A percentile compares a stretch with the other conserved stretches of the same genome.
phyloP scores from a whole-genome alignment of 2,797 vertebrate species.

The Typhlichthys subterraneus region DNA sequence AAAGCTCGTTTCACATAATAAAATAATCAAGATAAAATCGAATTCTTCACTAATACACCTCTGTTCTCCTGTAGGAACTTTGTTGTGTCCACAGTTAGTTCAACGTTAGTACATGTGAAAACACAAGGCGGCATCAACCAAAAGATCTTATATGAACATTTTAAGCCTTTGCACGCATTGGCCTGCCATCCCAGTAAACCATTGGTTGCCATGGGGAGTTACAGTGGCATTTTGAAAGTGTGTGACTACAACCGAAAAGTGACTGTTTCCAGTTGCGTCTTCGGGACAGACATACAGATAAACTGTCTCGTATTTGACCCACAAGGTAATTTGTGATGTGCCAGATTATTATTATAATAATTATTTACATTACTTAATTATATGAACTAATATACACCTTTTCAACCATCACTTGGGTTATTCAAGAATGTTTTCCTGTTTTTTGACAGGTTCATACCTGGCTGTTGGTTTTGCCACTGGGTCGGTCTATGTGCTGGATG shows the following conservation, averaged over 20 bases:
- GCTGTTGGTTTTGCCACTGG: slow-evolving; percentile 88
- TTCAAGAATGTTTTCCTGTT: slow-evolving; percentile 18
- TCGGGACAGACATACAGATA: slow-evolving; percentile 74
- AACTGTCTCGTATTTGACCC: slow-evolving; percentile 85
- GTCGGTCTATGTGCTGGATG: slow-evolving; percentile 82
- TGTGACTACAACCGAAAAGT: slow-evolving; percentile 82
- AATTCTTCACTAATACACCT: neutral
- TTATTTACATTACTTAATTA: neutral
- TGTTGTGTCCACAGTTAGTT: slow-evolving; percentile 82
- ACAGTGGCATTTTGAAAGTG: slow-evolving; percentile 82
- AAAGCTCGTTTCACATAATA: slow-evolving; percentile 1
- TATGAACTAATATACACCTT: neutral
- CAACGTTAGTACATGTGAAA: slow-evolving; percentile 79
- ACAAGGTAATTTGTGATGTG: slow-evolving; percentile 74
- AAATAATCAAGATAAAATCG: neutral
- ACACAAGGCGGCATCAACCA: slow-evolving; percentile 61
- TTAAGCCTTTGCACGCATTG: slow-evolving; percentile 78
- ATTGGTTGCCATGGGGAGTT: slow-evolving; percentile 79
- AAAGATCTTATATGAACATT: slow-evolving; percentile 78
- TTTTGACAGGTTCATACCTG: slow-evolving; percentile 80
- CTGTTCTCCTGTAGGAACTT: slow-evolving; percentile 82
- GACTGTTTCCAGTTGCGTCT: slow-evolving; percentile 76
- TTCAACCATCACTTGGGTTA: neutral
- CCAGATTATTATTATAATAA: neutral
- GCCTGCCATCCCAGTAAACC: slow-evolving; percentile 84